Base-by-base conservation (phyloP, 2,888 invertebrate genomes). In the Baccha elongata region DNA sequence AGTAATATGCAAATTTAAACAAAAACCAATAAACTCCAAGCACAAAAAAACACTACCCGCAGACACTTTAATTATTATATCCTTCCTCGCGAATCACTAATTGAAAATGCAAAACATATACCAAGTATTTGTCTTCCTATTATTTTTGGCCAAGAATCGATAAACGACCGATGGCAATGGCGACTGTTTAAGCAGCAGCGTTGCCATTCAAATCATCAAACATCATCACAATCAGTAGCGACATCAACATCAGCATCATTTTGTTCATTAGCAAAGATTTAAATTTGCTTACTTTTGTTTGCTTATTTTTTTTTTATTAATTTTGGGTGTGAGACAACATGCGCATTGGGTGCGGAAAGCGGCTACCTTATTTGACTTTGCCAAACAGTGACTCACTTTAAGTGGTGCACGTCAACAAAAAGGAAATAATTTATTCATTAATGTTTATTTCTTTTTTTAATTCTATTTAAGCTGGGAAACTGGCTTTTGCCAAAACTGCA, bases 181-280 rank as follows among this genome's bases (percentile, higher is more conserved):
- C n/a, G 68, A 68, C 60, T 32, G 55, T 29, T n/a, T 23, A n/a
- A n/a, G n/a, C n/a, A n/a, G 46, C 19, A n/a, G 65, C 58, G 78
- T 83, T 83, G 73, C 78, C 83, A 83, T 78, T 78, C 78, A 78
- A 78, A 83, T 83, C 83, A 78, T 83, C 83, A 78, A 78, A 78
- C 72, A 78, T 83, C 67, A 72, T 50, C 50, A 35, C 64, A 65
- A 72, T 73, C 76, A 78, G 53, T 68, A 72, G 46, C 81, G 60
- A 60, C 52, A 76, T 67, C 69, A 26, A 55, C 75, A n/a, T n/a
- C n/a, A 64, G 68, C 78, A 72, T 78, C 78, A 73, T 78, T 68
- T 78, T 73, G 78, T 83, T 83, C 72, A 73, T 83, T 83, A 83
- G 72, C 37, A 13, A 40, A 62, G 40, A 80, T 80, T 75, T 75